Percentiles rank a stretch among this genome's conserved stretches.
phyloP scores from a whole-genome alignment of 2,888 invertebrate genomes.

The Andricus quercusramuli region DNA sequence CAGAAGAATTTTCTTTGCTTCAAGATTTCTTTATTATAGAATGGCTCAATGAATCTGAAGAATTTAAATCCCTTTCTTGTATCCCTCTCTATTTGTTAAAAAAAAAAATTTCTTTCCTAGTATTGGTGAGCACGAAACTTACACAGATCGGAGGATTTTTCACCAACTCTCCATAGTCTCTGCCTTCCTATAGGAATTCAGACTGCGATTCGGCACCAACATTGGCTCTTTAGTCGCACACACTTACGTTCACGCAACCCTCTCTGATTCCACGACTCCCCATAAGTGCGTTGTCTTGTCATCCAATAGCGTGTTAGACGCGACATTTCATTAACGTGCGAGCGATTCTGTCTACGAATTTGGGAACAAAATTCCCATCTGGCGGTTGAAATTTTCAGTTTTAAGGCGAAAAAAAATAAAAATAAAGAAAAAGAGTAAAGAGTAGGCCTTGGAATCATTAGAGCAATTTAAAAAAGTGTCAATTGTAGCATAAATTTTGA shows the following conservation, averaged over 20 bases:
- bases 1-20: too few relatives aligned
- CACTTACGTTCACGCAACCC: constrained; percentile 42
- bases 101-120: background rate
- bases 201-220: constrained; percentile 7
- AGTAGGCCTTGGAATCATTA: too few relatives aligned
- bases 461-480: too few relatives aligned
- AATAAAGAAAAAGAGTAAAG: background rate
- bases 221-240: constrained; percentile 8
- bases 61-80: too few relatives aligned
- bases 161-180: background rate
- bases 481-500: too few relatives aligned
- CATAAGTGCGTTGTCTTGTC: constrained; percentile 76
- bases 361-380: background rate
- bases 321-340: constrained; percentile 64
- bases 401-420: background rate
- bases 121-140: background rate
- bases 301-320: constrained; percentile 58
- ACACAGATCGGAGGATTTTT: background rate
- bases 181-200: constrained; percentile 4
- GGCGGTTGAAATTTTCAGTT: background rate
- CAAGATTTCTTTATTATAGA: too few relatives aligned
- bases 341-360: constrained; percentile 16
- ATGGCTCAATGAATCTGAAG: too few relatives aligned
- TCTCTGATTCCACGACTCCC: constrained; percentile 56
- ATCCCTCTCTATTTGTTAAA: background rate